Evolutionary conservation across 2,888 invertebrate species (phyloP).

Genomic region (Caenorhabditis sinica): DNA sequence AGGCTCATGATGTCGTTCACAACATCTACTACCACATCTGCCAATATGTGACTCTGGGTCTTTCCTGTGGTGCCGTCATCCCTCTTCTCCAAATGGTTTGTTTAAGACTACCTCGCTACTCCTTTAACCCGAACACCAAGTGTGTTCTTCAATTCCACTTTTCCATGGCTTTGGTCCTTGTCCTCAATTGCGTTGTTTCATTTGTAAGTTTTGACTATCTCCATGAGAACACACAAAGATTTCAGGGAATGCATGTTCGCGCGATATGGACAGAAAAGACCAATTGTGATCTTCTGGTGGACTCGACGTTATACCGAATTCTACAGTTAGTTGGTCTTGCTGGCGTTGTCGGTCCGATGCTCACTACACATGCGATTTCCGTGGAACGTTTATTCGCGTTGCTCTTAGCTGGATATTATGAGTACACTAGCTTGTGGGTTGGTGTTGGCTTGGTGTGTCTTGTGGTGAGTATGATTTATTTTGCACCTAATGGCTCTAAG

Average conservation of each 20-base stretch:
- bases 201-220: conserved; percentile 70
- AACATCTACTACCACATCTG: no score
- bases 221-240: neutral
- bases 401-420: neutral
- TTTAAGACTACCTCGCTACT: no score
- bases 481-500: no score
- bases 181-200: conserved; percentile 74
- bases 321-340: neutral
- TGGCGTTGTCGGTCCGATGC: neutral
- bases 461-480: no score
- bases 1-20: no score
- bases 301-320: neutral
- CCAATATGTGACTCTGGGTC: no score
- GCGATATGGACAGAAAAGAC: neutral
- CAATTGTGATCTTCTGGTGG: conserved; percentile 27
- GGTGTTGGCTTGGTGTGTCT: conserved; percentile 1
- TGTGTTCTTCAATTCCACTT: no score
- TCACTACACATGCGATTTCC: conserved; percentile 4
- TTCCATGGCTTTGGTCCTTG: conserved; percentile 60
- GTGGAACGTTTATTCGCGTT: conserved; percentile 18
- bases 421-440: neutral
- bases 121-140: no score
- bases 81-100: no score
- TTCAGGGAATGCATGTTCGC: neutral
- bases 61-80: no score